Evolutionary conservation across 2,797 vertebrate species (phyloP), one percentile per base, ranked within the genome.

Genomic region (Paedocypris micromegethes): DNA sequence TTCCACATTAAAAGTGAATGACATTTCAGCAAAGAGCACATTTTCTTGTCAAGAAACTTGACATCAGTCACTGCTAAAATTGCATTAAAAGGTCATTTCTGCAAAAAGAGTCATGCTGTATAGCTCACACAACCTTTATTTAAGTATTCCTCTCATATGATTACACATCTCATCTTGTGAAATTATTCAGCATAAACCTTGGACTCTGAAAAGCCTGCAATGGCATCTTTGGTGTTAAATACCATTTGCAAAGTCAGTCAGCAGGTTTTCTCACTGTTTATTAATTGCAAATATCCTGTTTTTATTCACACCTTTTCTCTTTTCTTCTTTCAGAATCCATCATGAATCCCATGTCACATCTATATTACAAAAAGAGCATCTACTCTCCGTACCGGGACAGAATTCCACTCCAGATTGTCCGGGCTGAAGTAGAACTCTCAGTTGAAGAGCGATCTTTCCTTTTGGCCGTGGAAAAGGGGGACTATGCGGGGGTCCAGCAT

Each of bases 321-420:
- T 46, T 39, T 58, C 61, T 72, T 71, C 40, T 44, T 8, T 6
- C 57, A 81, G 66, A 49, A 3, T 72, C 2, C 79, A 70, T 65
- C 75, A 89, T 89, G 88, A 88, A 89, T 87, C 87, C 88, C 40
- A 87, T 89, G 87, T 87, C 86, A n/a, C 88, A 89, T 84, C 83
- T 97, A 4, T 97, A 96, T 87, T 97, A 97, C 89, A 97, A 97
- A 84, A 97, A 94, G 86, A 93, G 93, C 73, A 96, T 92, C 57
- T 96, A 93, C 60, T 96, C 95, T 73, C 94, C 94, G 0, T 98
- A 97, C 88, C 86, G 95, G 73, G 95, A 98, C 74, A 90, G 94
- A 64, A 97, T 97, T 82, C 95, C 94, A 0, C 80, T 98, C 4
- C 95, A 96, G 84, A 96, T 98, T 0, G 95, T 98, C 63, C 89